These are phyloP conservation scores for Myoxocephalus aenaeus DNA, from an alignment of 2,797 vertebrate genomes.

Conservation along the genomic window DNA sequence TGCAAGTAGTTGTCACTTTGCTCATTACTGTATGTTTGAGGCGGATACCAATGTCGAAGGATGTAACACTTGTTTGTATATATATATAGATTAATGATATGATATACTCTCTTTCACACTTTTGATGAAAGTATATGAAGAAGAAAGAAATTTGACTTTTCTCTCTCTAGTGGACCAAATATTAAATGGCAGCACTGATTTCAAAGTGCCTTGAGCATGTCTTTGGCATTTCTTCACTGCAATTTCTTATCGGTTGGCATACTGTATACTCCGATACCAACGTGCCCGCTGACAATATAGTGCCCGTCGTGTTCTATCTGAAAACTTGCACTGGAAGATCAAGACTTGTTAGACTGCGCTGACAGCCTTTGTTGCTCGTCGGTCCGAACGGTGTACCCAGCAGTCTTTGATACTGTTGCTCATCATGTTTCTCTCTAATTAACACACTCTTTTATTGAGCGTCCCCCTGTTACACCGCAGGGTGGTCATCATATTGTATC, in stretches of 20 bases:
- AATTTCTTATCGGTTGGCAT: background rate
- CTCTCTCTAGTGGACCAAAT: background rate
- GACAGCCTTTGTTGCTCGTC: slow-evolving; percentile 38
- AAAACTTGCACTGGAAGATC: slow-evolving; percentile 13
- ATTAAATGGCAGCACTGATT: background rate
- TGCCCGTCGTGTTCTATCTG: background rate
- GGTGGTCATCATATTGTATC: slow-evolving; percentile 78
- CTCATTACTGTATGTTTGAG: background rate
- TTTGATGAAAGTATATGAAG: background rate
- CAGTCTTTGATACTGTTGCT: slow-evolving; percentile 67
- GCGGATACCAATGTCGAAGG: background rate
- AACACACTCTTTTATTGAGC: slow-evolving; percentile 76
- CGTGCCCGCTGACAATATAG: background rate
- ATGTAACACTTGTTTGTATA: background rate
- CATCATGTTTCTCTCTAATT: slow-evolving; percentile 74
- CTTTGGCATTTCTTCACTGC: background rate
- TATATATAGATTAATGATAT: background rate
- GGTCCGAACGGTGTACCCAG: slow-evolving; percentile 54
- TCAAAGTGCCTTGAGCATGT: background rate
- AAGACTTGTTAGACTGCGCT: slow-evolving; percentile 4
- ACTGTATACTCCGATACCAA: background rate
- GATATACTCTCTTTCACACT: background rate
- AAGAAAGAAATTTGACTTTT: background rate
- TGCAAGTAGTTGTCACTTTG: background rate
- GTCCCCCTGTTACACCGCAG: slow-evolving; percentile 64